Base-by-base conservation (phyloP, 2,888 invertebrate genomes). In the Meganola albula region DNA sequence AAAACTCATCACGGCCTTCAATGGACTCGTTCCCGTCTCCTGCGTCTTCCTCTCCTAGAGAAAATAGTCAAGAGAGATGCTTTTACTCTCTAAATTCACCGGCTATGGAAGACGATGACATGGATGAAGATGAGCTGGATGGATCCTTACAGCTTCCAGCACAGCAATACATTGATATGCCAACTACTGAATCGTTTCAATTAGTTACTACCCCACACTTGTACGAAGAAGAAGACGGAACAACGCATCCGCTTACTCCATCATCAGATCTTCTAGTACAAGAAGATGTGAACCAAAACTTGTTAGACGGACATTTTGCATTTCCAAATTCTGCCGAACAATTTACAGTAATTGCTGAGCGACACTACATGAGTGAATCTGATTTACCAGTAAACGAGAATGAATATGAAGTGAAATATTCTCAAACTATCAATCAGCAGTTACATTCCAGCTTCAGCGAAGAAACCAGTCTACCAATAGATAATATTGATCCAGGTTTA, bases 221-320 rank as follows among this genome's bases (percentile, higher is more conserved):
- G 31, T 89, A 90, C 36, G 90, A 90, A 39, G 89, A 91, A 63
- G 90, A 90, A 39, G 91, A 91, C 49, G 88, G 88, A 27, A 51
- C 56, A 21, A 83, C 85, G 10, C 87, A 87, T 44, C 89, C 89
- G 24, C 57, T 89, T 45, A 87, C 87, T 4, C 87, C 87, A 1
- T 77, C 78, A 7, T 86, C 87, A 2, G 87, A 87, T 43, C 63
- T 86, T 9, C 58, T 84, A 1, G 69, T 66, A n/a, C 80, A 79
- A 21, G 88, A 88, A 37, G 87, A 88, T 38, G 66, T 87, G n/a
- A 80, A 84, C 50, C 51, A 86, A 2, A 76, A 79, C 39, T 49
- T 89, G 31, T 66, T 89, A 22, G 87, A 88, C 10, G 72, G 79
- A 1, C 82, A 87, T 46, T 76, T 88, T 35, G 80, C 87, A 9